These are phyloP conservation scores for Pogoniulus pusillus DNA, from an alignment of 2,797 vertebrate species.

Conservation along the genomic window DNA sequence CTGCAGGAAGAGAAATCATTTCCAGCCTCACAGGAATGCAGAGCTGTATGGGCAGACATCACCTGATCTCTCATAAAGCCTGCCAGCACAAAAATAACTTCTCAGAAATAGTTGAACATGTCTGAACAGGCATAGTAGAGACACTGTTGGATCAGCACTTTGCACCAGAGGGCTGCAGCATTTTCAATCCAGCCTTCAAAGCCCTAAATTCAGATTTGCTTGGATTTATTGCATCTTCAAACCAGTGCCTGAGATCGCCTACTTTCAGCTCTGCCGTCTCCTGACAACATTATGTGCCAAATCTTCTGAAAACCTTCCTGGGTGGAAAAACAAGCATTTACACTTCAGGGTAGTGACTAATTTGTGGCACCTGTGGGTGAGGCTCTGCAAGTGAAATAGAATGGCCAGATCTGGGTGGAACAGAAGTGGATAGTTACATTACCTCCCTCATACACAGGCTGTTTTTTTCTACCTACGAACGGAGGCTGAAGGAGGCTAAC, in stretches of 20 bases:
- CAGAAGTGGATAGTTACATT: not conserved
- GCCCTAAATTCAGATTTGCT: not conserved
- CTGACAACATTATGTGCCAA: not conserved
- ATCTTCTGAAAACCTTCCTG: not conserved
- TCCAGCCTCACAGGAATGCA: not conserved
- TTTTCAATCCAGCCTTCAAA: slow-evolving; percentile 3
- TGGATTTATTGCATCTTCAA: slow-evolving; percentile 21
- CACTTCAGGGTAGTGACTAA: slow-evolving; percentile 36
- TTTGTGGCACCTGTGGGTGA: not conserved
- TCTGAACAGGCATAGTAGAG: slow-evolving; percentile 19
- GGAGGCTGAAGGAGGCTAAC: not conserved
- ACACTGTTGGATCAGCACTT: slow-evolving; percentile 21
- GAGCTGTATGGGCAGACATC: slow-evolving; percentile 19
- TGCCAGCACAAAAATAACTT: slow-evolving; percentile 67
- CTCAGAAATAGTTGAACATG: slow-evolving; percentile 42
- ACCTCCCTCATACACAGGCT: not conserved
- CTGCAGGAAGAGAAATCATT: slow-evolving; percentile 26
- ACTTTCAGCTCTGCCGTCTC: not conserved
- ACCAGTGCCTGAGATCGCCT: not conserved
- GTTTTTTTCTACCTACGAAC: not conserved
- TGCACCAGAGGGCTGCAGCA: slow-evolving; percentile 14
- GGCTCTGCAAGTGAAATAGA: not conserved
- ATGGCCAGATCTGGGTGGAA: not conserved
- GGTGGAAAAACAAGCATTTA: slow-evolving; percentile 27
- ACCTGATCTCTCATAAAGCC: slow-evolving; percentile 44